Evolutionary conservation across 2,113 vertebrate species (phyloP), one percentile per base, ranked within the genome.

Genomic region (Ictalurus furcatus): DNA sequence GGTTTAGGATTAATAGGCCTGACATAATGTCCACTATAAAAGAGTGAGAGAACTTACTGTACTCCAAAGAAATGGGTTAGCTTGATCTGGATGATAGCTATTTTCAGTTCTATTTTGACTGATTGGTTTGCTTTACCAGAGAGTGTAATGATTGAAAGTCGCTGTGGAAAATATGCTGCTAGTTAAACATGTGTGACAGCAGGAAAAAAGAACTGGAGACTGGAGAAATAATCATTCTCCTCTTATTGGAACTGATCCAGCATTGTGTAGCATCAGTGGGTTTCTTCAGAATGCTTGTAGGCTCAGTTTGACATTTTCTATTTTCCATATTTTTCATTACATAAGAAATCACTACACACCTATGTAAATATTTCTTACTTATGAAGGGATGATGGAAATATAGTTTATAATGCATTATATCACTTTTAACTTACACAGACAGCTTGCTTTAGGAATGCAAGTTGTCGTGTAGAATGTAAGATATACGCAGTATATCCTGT

Each of bases 221-320:
- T 54, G 92, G 91, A 91, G 92, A 94, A 94, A 56, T 69, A 85
- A 93, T 94, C 88, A 88, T 85, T 56, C 80, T 86, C 82, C 52
- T 85, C 56, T 67, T 63, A 82, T 78, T 82, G 88, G 87, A 79
- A 14, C 16, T 61, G 23, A 21, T 61, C 30, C 90, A 85, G 48
- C 84, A 84, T 81, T 88, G 56, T 69, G 80, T 25, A 61, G 76
- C 19, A 69, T 86, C 67, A 84, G n/a, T 58, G 37, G 30, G 34
- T 71, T 48, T 48, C 67, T 74, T 52, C 44, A 56, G 73, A 73
- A 84, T 37, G 30, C 56, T 79, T 85, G 61, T 12, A 59, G 56
- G 56, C n/a, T 58, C 8, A 37, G 80, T 56, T 30, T 81, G 30
- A 80, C 28, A 1, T 0, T 58, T 81, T 54, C 5, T 16, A 17